Evolutionary conservation across 35 echinoderm and acorn worm genomes (phyloP).

Genomic region (Diadema setosum): DNA sequence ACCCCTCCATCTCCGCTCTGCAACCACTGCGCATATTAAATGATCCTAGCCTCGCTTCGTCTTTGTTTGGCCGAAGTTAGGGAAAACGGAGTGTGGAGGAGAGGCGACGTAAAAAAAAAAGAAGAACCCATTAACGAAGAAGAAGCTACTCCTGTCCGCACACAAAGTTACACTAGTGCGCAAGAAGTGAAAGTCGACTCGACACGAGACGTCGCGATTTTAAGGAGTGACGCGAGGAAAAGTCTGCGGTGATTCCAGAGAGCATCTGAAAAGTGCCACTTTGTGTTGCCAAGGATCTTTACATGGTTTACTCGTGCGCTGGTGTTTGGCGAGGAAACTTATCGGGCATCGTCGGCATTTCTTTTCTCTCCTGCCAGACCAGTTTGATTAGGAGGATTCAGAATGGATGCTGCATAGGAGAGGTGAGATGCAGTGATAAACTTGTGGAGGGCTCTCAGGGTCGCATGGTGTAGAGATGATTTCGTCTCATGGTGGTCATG

Average conservation of each 20-base stretch:
- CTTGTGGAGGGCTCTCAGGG: background rate
- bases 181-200: background rate
- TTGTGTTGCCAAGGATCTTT: background rate
- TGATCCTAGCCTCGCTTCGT: background rate
- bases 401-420: background rate
- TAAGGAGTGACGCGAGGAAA: background rate
- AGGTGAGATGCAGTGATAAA: background rate
- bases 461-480: background rate
- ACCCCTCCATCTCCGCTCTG: background rate
- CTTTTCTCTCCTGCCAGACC: background rate
- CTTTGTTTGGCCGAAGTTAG: background rate
- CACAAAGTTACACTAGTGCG: constrained; percentile 23
- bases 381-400: background rate
- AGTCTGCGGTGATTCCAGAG: background rate
- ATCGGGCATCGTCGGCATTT: background rate
- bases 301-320: background rate
- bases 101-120: background rate
- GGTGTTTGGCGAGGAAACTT: background rate
- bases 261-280: background rate
- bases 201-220: background rate
- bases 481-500: background rate
- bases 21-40: constrained; percentile 18
- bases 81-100: background rate
- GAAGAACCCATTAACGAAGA: background rate
- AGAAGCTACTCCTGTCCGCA: background rate